Evolutionary conservation across 2,113 vertebrate genomes (phyloP).

Genomic region (Muntiacus reevesi): DNA sequence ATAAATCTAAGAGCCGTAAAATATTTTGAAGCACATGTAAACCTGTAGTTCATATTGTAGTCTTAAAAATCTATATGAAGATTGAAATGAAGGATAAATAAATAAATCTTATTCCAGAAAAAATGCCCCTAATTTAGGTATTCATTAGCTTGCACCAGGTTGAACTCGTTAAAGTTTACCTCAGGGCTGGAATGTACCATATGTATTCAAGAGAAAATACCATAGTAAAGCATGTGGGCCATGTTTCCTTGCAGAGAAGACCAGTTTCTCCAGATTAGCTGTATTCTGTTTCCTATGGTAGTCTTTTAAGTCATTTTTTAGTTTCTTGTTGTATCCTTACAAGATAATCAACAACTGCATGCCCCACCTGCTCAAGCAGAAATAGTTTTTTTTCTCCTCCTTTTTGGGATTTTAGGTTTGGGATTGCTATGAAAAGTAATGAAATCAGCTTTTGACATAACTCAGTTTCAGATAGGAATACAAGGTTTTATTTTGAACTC

Average conservation of each 20-base stretch:
- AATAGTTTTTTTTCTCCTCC: not conserved
- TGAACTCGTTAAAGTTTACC: not conserved
- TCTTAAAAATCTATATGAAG: constrained; percentile 6
- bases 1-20: not conserved
- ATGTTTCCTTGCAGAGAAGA: not conserved
- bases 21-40: constrained; percentile 19
- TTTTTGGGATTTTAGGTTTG: constrained; percentile 17
- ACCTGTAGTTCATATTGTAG: not conserved
- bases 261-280: not conserved
- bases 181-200: not conserved
- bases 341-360: not conserved
- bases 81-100: not conserved
- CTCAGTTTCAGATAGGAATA: constrained; percentile 42
- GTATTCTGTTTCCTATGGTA: not conserved
- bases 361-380: not conserved
- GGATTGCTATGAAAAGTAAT: constrained; percentile 17
- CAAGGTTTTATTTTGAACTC: constrained; percentile 30
- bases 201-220: constrained; percentile 4
- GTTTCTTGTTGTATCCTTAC: not conserved
- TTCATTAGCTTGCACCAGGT: not conserved
- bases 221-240: not conserved
- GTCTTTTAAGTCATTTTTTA: constrained; percentile 4
- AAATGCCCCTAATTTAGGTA: not conserved
- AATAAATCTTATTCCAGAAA: constrained; percentile 18
- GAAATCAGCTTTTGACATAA: constrained; percentile 25